Conservation (phyloP, 2,797 vertebrate genomes). For the Sebastes goodei region DNA sequence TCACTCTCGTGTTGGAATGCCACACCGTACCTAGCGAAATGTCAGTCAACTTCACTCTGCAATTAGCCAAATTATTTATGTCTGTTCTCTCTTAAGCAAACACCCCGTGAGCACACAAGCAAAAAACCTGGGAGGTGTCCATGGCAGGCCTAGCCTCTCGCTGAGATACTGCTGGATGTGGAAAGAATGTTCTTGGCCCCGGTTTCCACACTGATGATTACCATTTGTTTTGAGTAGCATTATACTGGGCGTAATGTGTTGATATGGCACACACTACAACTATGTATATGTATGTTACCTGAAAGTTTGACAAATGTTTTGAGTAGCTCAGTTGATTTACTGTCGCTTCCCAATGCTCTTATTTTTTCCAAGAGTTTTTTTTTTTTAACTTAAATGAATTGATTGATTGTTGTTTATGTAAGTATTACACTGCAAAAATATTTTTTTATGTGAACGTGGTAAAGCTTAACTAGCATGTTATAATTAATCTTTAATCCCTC, state of each 20-base stretch:
- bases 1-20: slow-evolving; percentile 74
- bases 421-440: neutral
- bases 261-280: slow-evolving; percentile 39
- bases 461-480: neutral
- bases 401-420: neutral
- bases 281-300: slow-evolving; percentile 38
- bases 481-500: neutral
- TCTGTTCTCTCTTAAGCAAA: slow-evolving; percentile 59
- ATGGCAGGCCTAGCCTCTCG: neutral
- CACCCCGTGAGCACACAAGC: slow-evolving; percentile 60
- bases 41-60: slow-evolving; percentile 80
- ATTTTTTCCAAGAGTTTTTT: neutral
- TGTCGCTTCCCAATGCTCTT: neutral
- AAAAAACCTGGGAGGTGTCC: slow-evolving; percentile 44
- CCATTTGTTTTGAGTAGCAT: slow-evolving; percentile 43
- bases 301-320: slow-evolving; percentile 53
- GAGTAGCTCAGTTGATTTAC: slow-evolving; percentile 56
- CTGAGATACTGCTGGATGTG: slow-evolving; percentile 32
- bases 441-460: neutral
- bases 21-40: slow-evolving; percentile 57
- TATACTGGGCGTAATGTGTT: slow-evolving; percentile 45
- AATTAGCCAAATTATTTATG: slow-evolving; percentile 81
- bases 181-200: slow-evolving; percentile 69
- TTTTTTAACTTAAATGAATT: neutral
- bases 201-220: slow-evolving; percentile 40